phyloP scores from a whole-genome alignment of 2,113 vertebrate species.

The Rhinolophus sinicus region DNA sequence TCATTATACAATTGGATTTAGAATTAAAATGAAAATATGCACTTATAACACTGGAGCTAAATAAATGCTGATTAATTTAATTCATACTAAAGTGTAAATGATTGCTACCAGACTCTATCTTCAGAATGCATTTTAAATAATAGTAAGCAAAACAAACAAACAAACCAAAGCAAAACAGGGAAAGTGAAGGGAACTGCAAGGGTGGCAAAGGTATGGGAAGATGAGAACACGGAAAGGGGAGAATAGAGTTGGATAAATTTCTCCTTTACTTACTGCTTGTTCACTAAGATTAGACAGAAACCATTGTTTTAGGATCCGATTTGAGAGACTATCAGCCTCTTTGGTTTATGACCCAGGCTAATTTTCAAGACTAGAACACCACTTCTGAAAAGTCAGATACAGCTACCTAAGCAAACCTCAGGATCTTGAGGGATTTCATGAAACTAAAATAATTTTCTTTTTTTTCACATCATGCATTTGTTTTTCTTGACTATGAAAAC shows the following conservation, averaged over 20 bases:
- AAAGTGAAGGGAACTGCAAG: neutral
- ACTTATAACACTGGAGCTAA: neutral
- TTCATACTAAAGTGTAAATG: neutral
- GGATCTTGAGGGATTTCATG: conserved; percentile 23
- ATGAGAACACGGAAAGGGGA: neutral
- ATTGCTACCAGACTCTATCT: neutral
- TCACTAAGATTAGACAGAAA: neutral
- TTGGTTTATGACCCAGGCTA: conserved; percentile 36
- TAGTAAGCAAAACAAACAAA: neutral
- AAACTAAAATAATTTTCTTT: conserved; percentile 33
- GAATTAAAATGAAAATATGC: conserved; percentile 34
- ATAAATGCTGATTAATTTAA: neutral
- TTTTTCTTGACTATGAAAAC: conserved; percentile 9
- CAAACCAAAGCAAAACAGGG: neutral
- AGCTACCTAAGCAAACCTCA: conserved; percentile 34
- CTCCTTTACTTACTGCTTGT: neutral
- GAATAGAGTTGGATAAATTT: neutral
- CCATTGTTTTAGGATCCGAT: neutral
- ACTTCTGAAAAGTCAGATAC: conserved; percentile 29
- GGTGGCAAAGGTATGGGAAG: neutral
- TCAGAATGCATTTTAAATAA: conserved; percentile 2
- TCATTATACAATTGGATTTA: neutral
- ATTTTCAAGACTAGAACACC: conserved; percentile 48
- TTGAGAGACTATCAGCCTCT: conserved; percentile 34
- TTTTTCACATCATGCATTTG: neutral